Conservation (phyloP, 2,113 vertebrate genomes). For the Dromas ardeola region DNA sequence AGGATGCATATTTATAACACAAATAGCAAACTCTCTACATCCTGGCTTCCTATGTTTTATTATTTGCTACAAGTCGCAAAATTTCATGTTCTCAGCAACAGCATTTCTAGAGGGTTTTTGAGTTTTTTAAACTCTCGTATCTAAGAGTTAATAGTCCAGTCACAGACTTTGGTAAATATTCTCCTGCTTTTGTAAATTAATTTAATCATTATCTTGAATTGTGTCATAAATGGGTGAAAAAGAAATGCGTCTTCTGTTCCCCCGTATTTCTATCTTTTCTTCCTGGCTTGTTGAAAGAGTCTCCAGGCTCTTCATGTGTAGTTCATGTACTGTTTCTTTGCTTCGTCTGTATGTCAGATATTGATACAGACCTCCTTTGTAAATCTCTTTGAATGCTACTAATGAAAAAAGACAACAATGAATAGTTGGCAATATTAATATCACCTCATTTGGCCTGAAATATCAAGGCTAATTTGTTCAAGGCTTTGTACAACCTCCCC, state of each 20-base stretch:
- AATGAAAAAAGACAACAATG: neutral
- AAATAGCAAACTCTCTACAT: neutral
- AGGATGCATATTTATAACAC: slow-evolving; percentile 29
- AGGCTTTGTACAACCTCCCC: neutral
- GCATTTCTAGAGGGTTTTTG: neutral
- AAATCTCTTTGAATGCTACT: neutral
- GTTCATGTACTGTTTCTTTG: neutral
- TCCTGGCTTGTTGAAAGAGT: neutral
- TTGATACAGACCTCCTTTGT: neutral
- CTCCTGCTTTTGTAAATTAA: neutral
- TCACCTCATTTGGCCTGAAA: neutral
- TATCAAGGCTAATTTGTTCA: neutral
- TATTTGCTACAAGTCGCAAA: neutral
- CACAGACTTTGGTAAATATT: neutral
- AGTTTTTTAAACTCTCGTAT: neutral
- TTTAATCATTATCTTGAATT: neutral
- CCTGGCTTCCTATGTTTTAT: neutral
- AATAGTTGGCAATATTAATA: neutral
- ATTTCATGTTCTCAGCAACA: neutral
- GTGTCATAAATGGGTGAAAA: neutral
- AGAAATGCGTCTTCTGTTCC: neutral
- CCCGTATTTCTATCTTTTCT: neutral
- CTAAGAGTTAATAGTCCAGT: neutral
- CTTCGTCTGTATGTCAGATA: neutral
- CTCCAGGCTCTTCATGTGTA: neutral